A percentile compares a stretch with the other conserved stretches of the same genome.
Evolutionary conservation across 1,140 invertebrate species (phyloP).

Genomic region (Phthorimaea operculella): DNA sequence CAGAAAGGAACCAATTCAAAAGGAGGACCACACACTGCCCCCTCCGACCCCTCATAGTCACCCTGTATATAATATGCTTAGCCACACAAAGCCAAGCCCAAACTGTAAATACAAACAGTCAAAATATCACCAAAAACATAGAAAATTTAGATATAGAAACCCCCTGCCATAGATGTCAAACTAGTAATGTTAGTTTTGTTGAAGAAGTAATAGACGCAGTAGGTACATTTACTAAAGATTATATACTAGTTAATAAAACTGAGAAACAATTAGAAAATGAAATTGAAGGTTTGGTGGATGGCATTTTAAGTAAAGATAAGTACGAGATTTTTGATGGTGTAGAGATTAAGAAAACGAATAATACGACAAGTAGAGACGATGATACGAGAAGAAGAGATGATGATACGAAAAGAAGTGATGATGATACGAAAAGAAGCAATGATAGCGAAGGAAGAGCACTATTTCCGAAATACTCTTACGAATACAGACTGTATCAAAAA

Average conservation of each 20-base stretch:
- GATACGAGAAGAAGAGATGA: conserved; percentile 18
- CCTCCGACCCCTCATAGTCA: conserved; percentile 19
- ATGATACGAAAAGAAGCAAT: conserved; percentile 17
- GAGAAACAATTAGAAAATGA: conserved; percentile 37
- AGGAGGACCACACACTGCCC: conserved; percentile 29
- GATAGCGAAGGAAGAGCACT: conserved; percentile 38
- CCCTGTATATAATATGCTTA: conserved; percentile 40
- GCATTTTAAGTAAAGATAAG: conserved; percentile 36
- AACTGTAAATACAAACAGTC: conserved; percentile 32
- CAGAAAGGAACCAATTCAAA: conserved; percentile 22
- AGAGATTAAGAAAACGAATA: conserved; percentile 35
- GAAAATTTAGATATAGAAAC: conserved; percentile 45
- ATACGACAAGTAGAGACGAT: conserved; percentile 17
- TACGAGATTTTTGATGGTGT: conserved; percentile 53
- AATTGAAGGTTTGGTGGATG: conserved; percentile 42
- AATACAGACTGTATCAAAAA: conserved; percentile 54
- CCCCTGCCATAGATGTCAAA: conserved; percentile 55
- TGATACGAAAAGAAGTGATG: conserved; percentile 17
- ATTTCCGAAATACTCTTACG: conserved; percentile 56
- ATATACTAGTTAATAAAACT: conserved; percentile 43
- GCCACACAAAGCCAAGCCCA: conserved; percentile 32
- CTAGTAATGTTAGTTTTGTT: conserved; percentile 36
- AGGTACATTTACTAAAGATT: conserved; percentile 37
- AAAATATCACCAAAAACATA: conserved; percentile 39
- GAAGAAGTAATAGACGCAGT: conserved; percentile 36